These are phyloP conservation scores for Agonopterix subpropinquella DNA, from an alignment of 2,888 invertebrate genomes.

Conservation along the genomic window DNA sequence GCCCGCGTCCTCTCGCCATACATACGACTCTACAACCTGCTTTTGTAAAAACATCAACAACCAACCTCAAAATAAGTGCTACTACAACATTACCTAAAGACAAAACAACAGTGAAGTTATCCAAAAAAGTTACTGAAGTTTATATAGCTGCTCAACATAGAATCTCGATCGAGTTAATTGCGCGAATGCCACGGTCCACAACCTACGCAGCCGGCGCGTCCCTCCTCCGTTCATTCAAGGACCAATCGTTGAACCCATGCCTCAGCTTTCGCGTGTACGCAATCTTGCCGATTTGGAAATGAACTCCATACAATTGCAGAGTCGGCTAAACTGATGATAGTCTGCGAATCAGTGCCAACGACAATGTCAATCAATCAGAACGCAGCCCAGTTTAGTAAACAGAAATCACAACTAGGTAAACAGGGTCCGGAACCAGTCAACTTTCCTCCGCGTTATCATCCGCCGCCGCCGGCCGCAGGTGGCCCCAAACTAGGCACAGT, in stretches of 20 bases:
- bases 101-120: slow-evolving; percentile 3
- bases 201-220: slow-evolving; percentile 69
- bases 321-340: slow-evolving; percentile 42
- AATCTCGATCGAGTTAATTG: slow-evolving; percentile 43
- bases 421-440: slow-evolving; percentile 71
- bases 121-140: not conserved
- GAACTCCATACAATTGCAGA: slow-evolving; percentile 33
- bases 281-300: slow-evolving; percentile 48
- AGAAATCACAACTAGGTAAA: slow-evolving; percentile 72
- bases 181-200: slow-evolving; percentile 70
- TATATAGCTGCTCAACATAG: slow-evolving; percentile 1
- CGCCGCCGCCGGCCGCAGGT: slow-evolving; percentile 81
- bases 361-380: slow-evolving; percentile 73
- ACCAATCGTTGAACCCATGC: slow-evolving; percentile 68
- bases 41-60: slow-evolving; percentile 34
- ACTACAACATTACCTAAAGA: not conserved
- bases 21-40: slow-evolving; percentile 34
- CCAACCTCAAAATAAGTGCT: not conserved
- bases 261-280: slow-evolving; percentile 45
- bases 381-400: slow-evolving; percentile 65
- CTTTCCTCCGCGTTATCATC: slow-evolving; percentile 86
- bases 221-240: slow-evolving; percentile 69
- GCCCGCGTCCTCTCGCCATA: slow-evolving; percentile 40
- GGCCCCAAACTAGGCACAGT: slow-evolving; percentile 79
- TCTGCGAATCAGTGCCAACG: slow-evolving; percentile 35